Conservation (phyloP, 2,113 vertebrate species). For the Eonycteris spelaea region DNA sequence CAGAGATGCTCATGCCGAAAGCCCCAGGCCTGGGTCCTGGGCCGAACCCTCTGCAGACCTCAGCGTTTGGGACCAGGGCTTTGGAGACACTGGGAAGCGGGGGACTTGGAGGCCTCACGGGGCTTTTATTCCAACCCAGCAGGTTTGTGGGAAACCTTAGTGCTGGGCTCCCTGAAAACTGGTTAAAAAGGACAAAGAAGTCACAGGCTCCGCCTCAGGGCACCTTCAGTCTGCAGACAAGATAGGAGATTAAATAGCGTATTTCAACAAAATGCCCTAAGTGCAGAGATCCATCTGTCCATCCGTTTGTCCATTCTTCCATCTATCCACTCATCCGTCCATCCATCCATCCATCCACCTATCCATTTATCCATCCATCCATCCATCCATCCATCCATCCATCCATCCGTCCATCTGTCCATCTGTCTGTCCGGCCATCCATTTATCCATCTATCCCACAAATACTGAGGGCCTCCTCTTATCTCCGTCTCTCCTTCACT, state of each 20-base stretch:
- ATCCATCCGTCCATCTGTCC: too few relatives aligned
- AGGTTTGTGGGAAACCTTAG: background rate
- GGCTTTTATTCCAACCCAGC: background rate
- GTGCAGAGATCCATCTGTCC: background rate
- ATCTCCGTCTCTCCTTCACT: too few relatives aligned
- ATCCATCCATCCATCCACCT: too few relatives aligned
- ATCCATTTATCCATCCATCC: too few relatives aligned
- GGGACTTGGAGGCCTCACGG: background rate
- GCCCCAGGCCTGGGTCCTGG: constrained; percentile 41
- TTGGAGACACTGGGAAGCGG: background rate
- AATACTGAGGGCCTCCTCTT: background rate
- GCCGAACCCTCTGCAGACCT: constrained; percentile 23
- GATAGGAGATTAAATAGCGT: too few relatives aligned
- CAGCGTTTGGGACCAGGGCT: fast-evolving
- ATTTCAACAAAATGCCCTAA: background rate
- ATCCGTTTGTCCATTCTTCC: too few relatives aligned
- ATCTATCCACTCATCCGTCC: too few relatives aligned
- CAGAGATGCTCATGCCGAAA: background rate
- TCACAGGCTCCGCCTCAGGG: background rate
- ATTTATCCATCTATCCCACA: background rate
- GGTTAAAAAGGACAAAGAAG: background rate
- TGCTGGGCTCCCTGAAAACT: background rate
- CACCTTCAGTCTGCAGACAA: background rate
- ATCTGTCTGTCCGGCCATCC: too few relatives aligned
- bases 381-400: too few relatives aligned